A percentile compares a stretch with the other conserved stretches of the same genome.
These are phyloP conservation scores for Mesorhabditis sp. DNA, from an alignment of 2,888 invertebrate species.

Conservation along the genomic window DNA sequence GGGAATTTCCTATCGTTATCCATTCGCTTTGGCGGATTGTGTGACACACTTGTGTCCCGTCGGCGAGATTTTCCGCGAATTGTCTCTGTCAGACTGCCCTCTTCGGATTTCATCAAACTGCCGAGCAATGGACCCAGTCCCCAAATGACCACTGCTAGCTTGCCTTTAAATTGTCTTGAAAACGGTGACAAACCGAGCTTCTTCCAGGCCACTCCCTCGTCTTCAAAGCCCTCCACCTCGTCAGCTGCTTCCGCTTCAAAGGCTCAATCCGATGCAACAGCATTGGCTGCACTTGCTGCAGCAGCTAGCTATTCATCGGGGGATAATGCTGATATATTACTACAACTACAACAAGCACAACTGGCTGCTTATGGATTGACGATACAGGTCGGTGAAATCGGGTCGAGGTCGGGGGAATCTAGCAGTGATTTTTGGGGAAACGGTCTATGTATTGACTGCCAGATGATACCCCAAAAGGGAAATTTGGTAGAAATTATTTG, in stretches of 20 bases:
- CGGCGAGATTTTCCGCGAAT: no score
- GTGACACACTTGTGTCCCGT: no score
- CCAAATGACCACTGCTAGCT: no score
- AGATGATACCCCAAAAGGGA: no score
- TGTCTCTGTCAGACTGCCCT: no score
- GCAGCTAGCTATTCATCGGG: neutral
- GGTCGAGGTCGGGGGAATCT: neutral
- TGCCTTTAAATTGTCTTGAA: no score
- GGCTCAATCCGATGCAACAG: neutral
- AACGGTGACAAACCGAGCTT: neutral
- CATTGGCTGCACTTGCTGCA: neutral
- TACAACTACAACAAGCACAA: neutral
- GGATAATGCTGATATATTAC: neutral
- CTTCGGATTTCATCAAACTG: no score
- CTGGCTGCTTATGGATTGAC: slow-evolving; percentile 1
- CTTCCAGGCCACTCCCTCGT: neutral
- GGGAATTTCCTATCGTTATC: no score
- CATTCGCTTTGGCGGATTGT: neutral
- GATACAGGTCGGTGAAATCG: neutral
- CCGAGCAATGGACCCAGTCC: no score
- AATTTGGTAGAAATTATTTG: no score
- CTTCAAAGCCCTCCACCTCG: neutral
- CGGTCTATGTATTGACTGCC: no score
- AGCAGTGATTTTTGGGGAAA: neutral
- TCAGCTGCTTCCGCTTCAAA: neutral